phyloP scores from a whole-genome alignment of 2,888 invertebrate species.

The Hermodice carunculata region DNA sequence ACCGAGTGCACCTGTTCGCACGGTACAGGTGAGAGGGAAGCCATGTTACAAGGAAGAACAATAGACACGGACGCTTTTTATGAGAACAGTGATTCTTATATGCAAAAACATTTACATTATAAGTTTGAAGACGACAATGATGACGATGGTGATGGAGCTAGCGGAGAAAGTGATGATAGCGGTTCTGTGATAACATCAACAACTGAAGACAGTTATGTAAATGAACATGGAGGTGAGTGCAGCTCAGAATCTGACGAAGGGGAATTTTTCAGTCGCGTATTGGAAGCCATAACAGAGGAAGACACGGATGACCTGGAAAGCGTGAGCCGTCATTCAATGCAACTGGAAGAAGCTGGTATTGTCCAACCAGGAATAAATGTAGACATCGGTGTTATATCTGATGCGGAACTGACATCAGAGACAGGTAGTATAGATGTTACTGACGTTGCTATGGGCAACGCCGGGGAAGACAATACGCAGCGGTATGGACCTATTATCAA shows the following conservation, averaged over 20 bases:
- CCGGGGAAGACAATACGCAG: background rate
- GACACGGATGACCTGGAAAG: conserved; percentile 7
- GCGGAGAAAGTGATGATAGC: background rate
- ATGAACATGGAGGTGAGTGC: too few species aligned
- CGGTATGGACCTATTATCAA: background rate
- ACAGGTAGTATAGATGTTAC: conserved; percentile 12
- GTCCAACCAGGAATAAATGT: too few species aligned
- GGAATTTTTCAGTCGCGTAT: conserved; percentile 1
- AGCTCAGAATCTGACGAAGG: conserved; percentile 19
- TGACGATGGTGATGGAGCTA: background rate
- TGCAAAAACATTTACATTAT: too few species aligned
- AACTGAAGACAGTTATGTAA: too few species aligned
- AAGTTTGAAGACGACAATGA: conserved; percentile 1
- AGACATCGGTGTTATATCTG: background rate
- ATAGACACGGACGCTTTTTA: too few species aligned
- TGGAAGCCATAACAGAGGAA: conserved; percentile 19
- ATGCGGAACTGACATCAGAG: conserved; percentile 1
- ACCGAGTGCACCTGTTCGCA: too few species aligned
- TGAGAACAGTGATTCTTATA: too few species aligned
- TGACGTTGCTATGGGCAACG: background rate
- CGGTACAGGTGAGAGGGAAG: too few species aligned
- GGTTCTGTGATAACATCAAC: too few species aligned
- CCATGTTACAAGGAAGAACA: too few species aligned
- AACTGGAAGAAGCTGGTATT: too few species aligned
- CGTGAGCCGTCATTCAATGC: background rate